These are phyloP conservation scores for Sarcophaga carnaria DNA, from an alignment of 2,888 invertebrate species.

Conservation along the genomic window DNA sequence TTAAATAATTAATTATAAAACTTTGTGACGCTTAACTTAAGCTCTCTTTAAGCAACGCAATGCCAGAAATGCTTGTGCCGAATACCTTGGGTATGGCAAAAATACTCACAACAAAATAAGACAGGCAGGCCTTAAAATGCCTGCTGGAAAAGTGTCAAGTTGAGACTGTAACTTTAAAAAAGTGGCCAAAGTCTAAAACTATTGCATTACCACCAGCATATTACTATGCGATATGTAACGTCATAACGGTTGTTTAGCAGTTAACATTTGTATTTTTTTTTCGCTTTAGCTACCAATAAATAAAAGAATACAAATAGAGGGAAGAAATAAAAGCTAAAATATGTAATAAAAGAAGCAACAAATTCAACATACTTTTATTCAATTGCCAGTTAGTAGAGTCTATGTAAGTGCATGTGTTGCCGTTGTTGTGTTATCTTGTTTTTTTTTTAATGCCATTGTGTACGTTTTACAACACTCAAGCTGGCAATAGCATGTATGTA, in stretches of 20 bases:
- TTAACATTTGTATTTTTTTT: conserved; percentile 19
- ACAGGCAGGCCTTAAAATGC: conserved; percentile 8
- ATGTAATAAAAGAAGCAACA: neutral
- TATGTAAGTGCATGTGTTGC: conserved; percentile 11
- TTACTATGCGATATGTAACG: neutral
- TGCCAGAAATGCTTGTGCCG: neutral
- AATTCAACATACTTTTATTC: neutral
- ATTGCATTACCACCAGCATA: conserved; percentile 34
- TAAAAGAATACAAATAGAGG: conserved; percentile 38
- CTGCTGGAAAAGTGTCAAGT: conserved; percentile 64
- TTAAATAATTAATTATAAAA: neutral
- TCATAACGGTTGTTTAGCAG: conserved; percentile 39
- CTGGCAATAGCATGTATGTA: neutral
- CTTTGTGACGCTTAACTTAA: neutral
- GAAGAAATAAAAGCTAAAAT: conserved; percentile 14
- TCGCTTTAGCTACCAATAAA: conserved; percentile 33
- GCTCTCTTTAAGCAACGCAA: neutral
- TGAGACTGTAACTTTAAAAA: conserved; percentile 53
- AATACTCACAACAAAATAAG: neutral
- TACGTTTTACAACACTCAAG: conserved; percentile 23
- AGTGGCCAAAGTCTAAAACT: conserved; percentile 52
- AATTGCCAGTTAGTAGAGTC: neutral
- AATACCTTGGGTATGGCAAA: neutral
- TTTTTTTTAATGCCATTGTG: neutral
- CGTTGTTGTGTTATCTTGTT: conserved; percentile 29